These are phyloP conservation scores for Ernsta delagoae DNA, from an alignment of 2,888 invertebrate genomes.

Conservation along the genomic window DNA sequence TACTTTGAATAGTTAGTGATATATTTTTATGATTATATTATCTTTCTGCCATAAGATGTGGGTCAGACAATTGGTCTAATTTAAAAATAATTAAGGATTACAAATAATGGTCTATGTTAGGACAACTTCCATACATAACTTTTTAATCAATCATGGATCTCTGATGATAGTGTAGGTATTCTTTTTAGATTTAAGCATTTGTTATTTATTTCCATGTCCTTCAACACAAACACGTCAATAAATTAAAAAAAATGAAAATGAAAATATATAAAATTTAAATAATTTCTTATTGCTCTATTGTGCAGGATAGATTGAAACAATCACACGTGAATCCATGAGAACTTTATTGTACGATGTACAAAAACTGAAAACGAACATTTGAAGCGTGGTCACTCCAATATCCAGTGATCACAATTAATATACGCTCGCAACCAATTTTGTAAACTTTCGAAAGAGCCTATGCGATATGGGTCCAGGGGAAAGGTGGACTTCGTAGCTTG, in stretches of 20 bases:
- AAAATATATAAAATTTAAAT: background rate
- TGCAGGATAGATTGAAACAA: conserved; percentile 7
- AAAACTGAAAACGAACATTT: conserved; percentile 44
- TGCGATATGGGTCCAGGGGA: conserved; percentile 47
- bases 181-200: no score
- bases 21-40: no score
- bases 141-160: no score
- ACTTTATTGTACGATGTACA: conserved; percentile 26
- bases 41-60: no score
- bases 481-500: conserved; percentile 51
- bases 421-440: conserved; percentile 62
- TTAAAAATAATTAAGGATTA: no score
- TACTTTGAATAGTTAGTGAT: no score
- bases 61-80: no score
- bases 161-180: no score
- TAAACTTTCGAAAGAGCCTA: conserved; percentile 48
- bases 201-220: no score
- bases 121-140: no score
- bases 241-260: background rate
- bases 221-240: background rate
- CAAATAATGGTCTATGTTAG: no score
- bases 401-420: conserved; percentile 67
- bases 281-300: background rate
- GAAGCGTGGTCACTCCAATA: conserved; percentile 56
- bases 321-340: background rate